These are phyloP conservation scores for Belonocnema kinseyi DNA, from an alignment of 1,140 invertebrate species.

Conservation along the genomic window DNA sequence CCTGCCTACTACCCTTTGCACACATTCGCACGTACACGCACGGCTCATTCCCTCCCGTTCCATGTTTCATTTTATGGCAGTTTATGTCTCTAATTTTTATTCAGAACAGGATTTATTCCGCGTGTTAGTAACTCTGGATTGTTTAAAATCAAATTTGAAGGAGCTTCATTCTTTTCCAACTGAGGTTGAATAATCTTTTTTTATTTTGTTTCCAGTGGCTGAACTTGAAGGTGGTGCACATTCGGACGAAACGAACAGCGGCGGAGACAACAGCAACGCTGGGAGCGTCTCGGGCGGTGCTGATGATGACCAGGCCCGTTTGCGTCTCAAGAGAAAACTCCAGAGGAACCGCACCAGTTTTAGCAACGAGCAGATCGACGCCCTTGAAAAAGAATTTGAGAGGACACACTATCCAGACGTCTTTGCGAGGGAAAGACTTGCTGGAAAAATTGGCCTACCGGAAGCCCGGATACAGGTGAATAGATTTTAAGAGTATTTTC, in stretches of 20 bases:
- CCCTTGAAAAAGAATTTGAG: constrained; percentile 96
- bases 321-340: constrained; percentile 96
- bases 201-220: constrained; percentile 63
- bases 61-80: constrained; percentile 41
- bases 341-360: constrained; percentile 99
- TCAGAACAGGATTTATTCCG: not conserved
- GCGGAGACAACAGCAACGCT: constrained; percentile 88
- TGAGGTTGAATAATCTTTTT: constrained; percentile 19
- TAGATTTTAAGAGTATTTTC: constrained; percentile 34
- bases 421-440: constrained; percentile 95
- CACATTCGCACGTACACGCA: constrained; percentile 48
- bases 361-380: constrained; percentile 99
- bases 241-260: constrained; percentile 85
- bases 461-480: constrained; percentile 97
- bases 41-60: constrained; percentile 28
- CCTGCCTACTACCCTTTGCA: constrained; percentile 57
- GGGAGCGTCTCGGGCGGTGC: constrained; percentile 80
- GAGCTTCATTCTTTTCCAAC: not conserved
- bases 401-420: constrained; percentile 95
- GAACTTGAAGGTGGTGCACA: constrained; percentile 79
- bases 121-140: not conserved
- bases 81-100: not conserved
- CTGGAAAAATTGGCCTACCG: constrained; percentile 96
- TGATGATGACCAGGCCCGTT: constrained; percentile 90
- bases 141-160: not conserved